Conservation (phyloP, 2,888 invertebrate genomes). For the Mechanitis messenoides region DNA sequence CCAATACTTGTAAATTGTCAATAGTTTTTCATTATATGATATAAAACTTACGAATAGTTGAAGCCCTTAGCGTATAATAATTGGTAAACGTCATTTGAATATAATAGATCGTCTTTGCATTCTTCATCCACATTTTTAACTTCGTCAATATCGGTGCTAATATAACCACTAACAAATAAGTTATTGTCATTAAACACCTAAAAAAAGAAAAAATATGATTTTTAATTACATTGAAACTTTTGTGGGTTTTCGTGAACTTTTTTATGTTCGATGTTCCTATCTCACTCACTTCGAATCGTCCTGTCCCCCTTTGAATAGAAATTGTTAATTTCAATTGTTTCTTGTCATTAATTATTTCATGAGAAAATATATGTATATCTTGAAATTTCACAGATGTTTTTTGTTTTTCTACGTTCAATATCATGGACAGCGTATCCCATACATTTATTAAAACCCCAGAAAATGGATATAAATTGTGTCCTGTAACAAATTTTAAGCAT, state of each 20-base stretch:
- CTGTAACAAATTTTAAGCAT: constrained; percentile 40
- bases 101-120: not conserved
- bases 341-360: constrained; percentile 76
- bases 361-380: constrained; percentile 78
- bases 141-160: constrained; percentile 8
- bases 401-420: constrained; percentile 68
- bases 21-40: constrained; percentile 16
- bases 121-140: not conserved
- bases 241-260: not conserved
- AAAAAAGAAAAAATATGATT: not conserved
- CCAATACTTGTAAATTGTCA: constrained; percentile 5
- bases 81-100: constrained; percentile 42
- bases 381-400: constrained; percentile 81
- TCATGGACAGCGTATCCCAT: constrained; percentile 83
- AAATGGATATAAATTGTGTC: constrained; percentile 83
- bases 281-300: constrained; percentile 72
- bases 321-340: constrained; percentile 71
- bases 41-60: constrained; percentile 39
- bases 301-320: constrained; percentile 78
- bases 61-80: constrained; percentile 39
- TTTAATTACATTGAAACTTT: too few species aligned
- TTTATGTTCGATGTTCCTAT: not conserved
- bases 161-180: not conserved
- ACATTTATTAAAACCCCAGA: constrained; percentile 82
- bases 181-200: constrained; percentile 1